Conservation (phyloP, 1,140 invertebrate genomes). For the Ganaspis sp. region DNA sequence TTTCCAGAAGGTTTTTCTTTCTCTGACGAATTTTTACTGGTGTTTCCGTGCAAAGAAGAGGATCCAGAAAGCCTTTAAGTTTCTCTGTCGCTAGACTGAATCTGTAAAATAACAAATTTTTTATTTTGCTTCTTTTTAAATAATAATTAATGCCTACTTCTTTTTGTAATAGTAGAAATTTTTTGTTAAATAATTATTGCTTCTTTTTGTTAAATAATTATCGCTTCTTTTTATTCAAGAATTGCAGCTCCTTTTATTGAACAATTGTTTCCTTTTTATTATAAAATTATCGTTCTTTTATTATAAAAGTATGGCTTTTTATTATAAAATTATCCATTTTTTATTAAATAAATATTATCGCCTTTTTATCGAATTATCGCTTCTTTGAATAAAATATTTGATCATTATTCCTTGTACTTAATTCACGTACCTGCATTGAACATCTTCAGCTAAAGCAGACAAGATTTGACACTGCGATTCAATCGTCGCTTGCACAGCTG, state of each 20-base stretch:
- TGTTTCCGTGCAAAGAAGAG: constrained; percentile 84
- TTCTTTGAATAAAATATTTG: neutral
- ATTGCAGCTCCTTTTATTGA: no score
- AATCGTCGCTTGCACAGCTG: constrained; percentile 71
- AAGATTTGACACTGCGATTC: constrained; percentile 78
- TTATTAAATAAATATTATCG: no score
- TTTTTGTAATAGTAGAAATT: no score
- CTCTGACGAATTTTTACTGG: constrained; percentile 79
- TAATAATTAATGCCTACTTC: no score
- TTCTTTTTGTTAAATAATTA: no score
- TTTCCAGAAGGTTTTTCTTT: constrained; percentile 81
- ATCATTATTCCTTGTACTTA: neutral
- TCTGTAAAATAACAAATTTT: constrained; percentile 49
- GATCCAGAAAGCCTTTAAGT: constrained; percentile 85
- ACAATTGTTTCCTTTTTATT: no score
- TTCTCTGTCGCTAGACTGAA: constrained; percentile 90
- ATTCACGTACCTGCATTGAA: constrained; percentile 82
- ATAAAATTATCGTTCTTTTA: no score
- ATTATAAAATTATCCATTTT: no score
- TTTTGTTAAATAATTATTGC: no score
- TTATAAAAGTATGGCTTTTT: no score
- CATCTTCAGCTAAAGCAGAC: constrained; percentile 83
- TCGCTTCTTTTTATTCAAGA: no score
- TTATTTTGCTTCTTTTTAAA: no score
- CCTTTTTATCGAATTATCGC: neutral